Evolutionary conservation across 2,113 vertebrate genomes (phyloP), one percentile per base, ranked within the genome.

Genomic region (Etia nguti): DNA sequence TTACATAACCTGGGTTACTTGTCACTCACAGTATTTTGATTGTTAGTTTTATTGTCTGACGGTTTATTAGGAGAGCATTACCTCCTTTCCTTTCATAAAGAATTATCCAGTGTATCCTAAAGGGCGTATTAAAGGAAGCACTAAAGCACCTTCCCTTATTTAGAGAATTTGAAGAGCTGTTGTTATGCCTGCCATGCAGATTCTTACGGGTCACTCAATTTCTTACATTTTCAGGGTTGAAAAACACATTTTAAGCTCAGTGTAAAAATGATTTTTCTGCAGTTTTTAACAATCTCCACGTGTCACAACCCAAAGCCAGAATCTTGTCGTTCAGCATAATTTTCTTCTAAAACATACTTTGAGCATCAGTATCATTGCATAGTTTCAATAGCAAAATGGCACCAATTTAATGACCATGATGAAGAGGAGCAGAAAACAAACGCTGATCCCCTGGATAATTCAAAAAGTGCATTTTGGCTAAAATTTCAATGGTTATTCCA

Each of bases 131-230:
- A 26, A 46, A 15, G 68, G 13, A 73, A 26, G 41, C n/a, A 26
- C 38, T 0, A 24, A 26, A 43, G 22, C 68, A 73, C 41, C 68
- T 70, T 70, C 38, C 15, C 65, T 73, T 73, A 43, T 43, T 26
- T 73, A 73, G 38, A 24, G 65, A 73, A 73, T 73, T 46, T 73
- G 38, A 73, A 46, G 38, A 73, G 65, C 38, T 26, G 38, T 26
- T 73, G 22, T 73, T 73, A 10, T 26, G 8, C 38, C 22, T 26
- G 68, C 38, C 22, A 13, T 73, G 22, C 22, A 73, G 13, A 46
- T 46, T 26, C 22, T 73, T 70, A 43, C 3, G 4, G 62, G 12
- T 43, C n/a, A 38, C 20, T 41, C 0, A 3, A 1, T 41, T 16
- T 60, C 29, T 20, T 62, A 65, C 0, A 65, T 73, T 73, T 46